These are phyloP conservation scores for Ptilodon capucinus DNA, from an alignment of 2,888 invertebrate species.

Conservation along the genomic window DNA sequence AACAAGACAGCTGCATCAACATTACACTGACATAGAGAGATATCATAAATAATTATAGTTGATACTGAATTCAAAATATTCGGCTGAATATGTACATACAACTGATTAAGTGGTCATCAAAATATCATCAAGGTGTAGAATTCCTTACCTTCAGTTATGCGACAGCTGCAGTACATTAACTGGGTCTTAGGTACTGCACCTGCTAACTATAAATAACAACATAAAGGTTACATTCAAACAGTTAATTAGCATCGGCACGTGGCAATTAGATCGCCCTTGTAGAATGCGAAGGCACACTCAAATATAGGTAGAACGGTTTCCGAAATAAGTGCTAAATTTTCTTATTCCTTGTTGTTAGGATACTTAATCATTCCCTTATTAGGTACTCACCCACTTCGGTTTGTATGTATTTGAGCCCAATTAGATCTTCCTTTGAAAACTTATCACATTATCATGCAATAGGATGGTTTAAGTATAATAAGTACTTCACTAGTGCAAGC, in stretches of 20 bases:
- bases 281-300: slow-evolving; percentile 16
- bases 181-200: slow-evolving; percentile 39
- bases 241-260: slow-evolving; percentile 28
- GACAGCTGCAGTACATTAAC: slow-evolving; percentile 51
- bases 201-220: slow-evolving; percentile 34
- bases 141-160: slow-evolving; percentile 39
- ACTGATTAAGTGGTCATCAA: slow-evolving; percentile 30
- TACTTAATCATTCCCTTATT: background rate
- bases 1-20: background rate
- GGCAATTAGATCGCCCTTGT: slow-evolving; percentile 43
- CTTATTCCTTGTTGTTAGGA: slow-evolving; percentile 18
- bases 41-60: too few species aligned
- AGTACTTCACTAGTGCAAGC: too few species aligned
- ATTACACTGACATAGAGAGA: too few species aligned
- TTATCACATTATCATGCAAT: too few species aligned
- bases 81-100: background rate
- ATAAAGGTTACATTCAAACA: slow-evolving; percentile 33
- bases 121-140: slow-evolving; percentile 35
- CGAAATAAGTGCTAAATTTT: slow-evolving; percentile 19
- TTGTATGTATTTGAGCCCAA: too few species aligned
- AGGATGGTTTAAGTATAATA: too few species aligned
- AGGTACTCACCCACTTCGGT: background rate
- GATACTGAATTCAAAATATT: too few species aligned
- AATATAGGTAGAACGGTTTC: slow-evolving; percentile 15
- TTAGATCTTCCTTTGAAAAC: too few species aligned